A percentile compares a stretch with the other conserved stretches of the same genome.
These are phyloP conservation scores for Drosophila pachea DNA, from an alignment of 1,140 invertebrate species.

Conservation along the genomic window DNA sequence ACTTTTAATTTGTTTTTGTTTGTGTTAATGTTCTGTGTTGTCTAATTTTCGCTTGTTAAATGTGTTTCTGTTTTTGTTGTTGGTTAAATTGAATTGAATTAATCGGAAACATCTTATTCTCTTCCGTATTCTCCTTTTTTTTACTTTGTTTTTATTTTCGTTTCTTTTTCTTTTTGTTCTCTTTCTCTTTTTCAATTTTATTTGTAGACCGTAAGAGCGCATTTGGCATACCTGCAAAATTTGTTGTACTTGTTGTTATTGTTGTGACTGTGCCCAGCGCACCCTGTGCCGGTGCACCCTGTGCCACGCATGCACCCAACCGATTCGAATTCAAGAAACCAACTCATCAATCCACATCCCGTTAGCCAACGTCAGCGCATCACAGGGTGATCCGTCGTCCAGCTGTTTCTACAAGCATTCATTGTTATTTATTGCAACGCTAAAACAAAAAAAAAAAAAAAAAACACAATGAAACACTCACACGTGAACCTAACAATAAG, in stretches of 20 bases:
- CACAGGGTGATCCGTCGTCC: constrained; percentile 36
- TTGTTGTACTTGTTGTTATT: constrained; percentile 68
- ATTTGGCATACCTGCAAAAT: constrained; percentile 29
- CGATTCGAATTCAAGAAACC: constrained; percentile 46
- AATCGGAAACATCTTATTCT: constrained; percentile 32
- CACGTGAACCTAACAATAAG: not conserved
- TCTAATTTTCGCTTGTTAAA: constrained; percentile 35
- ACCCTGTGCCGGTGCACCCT: constrained; percentile 20
- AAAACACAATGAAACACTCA: not conserved
- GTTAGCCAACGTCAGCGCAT: constrained; percentile 31
- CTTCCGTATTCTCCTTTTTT: constrained; percentile 37
- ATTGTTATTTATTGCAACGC: constrained; percentile 70
- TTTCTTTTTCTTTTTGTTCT: constrained; percentile 30
- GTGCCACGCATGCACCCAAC: constrained; percentile 24
- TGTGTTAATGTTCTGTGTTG: constrained; percentile 12
- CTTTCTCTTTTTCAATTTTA: constrained; percentile 31
- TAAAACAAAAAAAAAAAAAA: constrained; percentile 39
- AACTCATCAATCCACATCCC: constrained; percentile 31
- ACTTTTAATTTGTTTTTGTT: too few species aligned
- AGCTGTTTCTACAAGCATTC: constrained; percentile 60
- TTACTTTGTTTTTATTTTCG: constrained; percentile 35
- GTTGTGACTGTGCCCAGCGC: constrained; percentile 39
- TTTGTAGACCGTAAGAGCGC: constrained; percentile 74
- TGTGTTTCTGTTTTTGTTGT: constrained; percentile 39
- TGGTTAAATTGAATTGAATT: constrained; percentile 35